Evolutionary conservation across 2,888 invertebrate genomes (phyloP), one percentile per base, ranked within the genome.

Genomic region (Agonopterix heracliana): DNA sequence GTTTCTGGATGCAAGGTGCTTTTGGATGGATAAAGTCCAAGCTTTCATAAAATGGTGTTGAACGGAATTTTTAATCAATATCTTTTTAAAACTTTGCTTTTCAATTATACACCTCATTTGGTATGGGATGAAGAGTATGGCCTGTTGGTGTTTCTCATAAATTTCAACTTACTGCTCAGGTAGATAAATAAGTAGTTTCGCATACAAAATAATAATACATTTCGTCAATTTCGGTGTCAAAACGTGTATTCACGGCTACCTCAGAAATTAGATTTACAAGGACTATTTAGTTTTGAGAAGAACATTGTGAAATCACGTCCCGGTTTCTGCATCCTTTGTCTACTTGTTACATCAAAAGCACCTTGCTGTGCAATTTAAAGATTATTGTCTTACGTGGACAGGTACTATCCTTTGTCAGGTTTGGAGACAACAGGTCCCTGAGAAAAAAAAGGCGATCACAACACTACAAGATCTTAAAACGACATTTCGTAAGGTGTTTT

Each of bases 361-460:
- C 77, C 80, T 78, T 74, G 77, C 78, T 61, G 73, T 66, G 78
- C 77, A 81, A 85, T 83, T 80, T 77, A 69, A 62, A 61, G 71
- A 66, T 73, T 76, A 81, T 85, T 87, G 83, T 86, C 75, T 82
- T 76, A 78, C 64, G 67, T 50, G 54, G 59, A 78, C 85, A 84
- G 86, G 87, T 86, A 83, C 62, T 52, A 55, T 64, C 71, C 65
- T 68, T 78, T 80, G 70, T 71, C 57, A 55, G 49, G 52, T 45
- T 54, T 53, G 51, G 56, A 64, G 55, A 69, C 66, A 68, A 68
- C 54, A 61, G 48, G 53, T 55, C 50, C 40, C 41, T 7, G 41
- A 3, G n/a, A 41, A 41, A 54, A 59, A 73, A 74, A 74, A 69
- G 63, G 56, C 58, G 58, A 62, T 54, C 64, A 62, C 64, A 72